phyloP scores from a whole-genome alignment of 2,113 vertebrate species.

The Neogale vison region DNA sequence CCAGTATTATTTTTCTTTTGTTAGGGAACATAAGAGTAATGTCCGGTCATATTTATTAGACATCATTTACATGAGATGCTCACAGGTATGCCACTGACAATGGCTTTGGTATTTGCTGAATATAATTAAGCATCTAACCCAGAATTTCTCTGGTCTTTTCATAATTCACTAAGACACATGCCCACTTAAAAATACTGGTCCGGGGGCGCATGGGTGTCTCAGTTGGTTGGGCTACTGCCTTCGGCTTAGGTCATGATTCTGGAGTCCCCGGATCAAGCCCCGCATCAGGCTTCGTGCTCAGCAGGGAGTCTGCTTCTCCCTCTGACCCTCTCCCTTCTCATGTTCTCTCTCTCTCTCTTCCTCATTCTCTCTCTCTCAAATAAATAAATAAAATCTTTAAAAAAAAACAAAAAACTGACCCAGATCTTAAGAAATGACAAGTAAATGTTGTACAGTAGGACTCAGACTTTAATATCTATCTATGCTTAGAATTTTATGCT shows the following conservation, averaged over 20 bases:
- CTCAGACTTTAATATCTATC: background rate
- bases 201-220: background rate
- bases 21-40: background rate
- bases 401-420: background rate
- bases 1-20: background rate
- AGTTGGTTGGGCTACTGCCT: too few species aligned
- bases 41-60: conserved; percentile 25
- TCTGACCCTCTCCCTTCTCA: too few species aligned
- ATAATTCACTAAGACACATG: background rate
- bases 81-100: background rate
- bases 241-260: too few species aligned
- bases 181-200: background rate
- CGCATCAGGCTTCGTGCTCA: too few species aligned
- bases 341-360: too few species aligned
- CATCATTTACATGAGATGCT: background rate
- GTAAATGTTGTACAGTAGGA: background rate
- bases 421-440: background rate
- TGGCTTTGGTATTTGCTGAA: background rate
- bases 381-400: too few species aligned
- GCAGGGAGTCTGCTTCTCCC: too few species aligned
- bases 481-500: conserved; percentile 3
- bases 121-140: background rate
- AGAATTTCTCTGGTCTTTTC: background rate
- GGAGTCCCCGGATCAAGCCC: too few species aligned
- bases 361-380: too few species aligned